Conservation (phyloP, 2,888 invertebrate species). For the Caenorhabditis becei region DNA sequence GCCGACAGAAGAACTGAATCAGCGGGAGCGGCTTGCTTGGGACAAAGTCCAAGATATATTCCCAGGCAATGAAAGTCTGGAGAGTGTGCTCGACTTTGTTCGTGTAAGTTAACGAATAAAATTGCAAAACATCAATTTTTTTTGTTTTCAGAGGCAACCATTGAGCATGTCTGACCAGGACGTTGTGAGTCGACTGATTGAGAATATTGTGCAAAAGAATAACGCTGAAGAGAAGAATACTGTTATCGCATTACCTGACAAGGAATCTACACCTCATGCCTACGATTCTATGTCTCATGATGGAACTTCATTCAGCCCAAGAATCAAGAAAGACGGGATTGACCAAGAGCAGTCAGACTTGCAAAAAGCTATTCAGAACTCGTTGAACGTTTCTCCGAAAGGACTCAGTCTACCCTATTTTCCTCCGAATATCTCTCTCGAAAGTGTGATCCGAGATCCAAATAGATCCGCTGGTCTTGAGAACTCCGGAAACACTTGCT, state of each 20-base stretch:
- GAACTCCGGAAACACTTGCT: conserved; percentile 68
- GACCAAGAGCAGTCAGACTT: no score
- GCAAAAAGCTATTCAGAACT: neutral
- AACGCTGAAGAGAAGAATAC: no score
- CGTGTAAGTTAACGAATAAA: conserved; percentile 16
- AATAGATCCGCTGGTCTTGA: conserved; percentile 47
- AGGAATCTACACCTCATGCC: no score
- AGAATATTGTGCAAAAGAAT: no score
- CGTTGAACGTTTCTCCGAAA: neutral
- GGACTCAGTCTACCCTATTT: neutral
- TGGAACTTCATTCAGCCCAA: no score
- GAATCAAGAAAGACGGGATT: no score
- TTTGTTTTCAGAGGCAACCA: neutral
- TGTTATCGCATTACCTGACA: no score
- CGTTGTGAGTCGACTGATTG: no score
- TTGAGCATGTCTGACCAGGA: no score
- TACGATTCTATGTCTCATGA: no score
- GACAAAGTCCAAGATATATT: conserved; percentile 3
- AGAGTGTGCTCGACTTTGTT: neutral
- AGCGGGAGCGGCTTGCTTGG: neutral
- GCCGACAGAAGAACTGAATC: neutral
- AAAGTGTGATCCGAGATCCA: conserved; percentile 18
- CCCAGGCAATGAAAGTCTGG: no score
- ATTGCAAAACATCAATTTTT: no score
- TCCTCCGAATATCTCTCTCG: neutral